Evolutionary conservation across 2,113 vertebrate species (phyloP).

Genomic region (Condylura cristata): DNA sequence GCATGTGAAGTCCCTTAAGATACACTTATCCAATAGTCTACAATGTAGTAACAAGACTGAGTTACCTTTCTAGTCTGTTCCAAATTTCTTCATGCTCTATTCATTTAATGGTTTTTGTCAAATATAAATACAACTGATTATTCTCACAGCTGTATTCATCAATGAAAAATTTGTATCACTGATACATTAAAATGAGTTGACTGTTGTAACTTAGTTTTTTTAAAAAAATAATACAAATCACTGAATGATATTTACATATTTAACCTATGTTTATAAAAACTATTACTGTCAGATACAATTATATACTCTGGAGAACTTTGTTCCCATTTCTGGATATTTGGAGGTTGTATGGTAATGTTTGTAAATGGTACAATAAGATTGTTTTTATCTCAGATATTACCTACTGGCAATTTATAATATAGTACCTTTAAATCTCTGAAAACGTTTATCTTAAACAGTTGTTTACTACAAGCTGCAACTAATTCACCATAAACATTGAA

Average conservation of each 20-base stretch:
- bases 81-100: background rate
- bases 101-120: slow-evolving; percentile 10
- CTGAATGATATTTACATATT: background rate
- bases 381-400: background rate
- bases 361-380: background rate
- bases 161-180: slow-evolving; percentile 36
- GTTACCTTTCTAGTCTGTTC: background rate
- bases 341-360: background rate
- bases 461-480: background rate
- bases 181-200: slow-evolving; percentile 15
- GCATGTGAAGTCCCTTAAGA: background rate
- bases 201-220: background rate
- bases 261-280: background rate
- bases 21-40: background rate
- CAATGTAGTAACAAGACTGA: background rate
- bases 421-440: background rate
- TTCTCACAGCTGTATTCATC: background rate
- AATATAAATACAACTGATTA: background rate
- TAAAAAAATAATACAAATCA: background rate
- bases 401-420: background rate
- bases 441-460: background rate
- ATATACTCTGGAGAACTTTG: slow-evolving; percentile 1
- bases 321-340: background rate
- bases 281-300: background rate
- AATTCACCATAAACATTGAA: slow-evolving; percentile 22